phyloP scores from a whole-genome alignment of 2,797 vertebrate genomes.

The Sebastes baramenuke region DNA sequence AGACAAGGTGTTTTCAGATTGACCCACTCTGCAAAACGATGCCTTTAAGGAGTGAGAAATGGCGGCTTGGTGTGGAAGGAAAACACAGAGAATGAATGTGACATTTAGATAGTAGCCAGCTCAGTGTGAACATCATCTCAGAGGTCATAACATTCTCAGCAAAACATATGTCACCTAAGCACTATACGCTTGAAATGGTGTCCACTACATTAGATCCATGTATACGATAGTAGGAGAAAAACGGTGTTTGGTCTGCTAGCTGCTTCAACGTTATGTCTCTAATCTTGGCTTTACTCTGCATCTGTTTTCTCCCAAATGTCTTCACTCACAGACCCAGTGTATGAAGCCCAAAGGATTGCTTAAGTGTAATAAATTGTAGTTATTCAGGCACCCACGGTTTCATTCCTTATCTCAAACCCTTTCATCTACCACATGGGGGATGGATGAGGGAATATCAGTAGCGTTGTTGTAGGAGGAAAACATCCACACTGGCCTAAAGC shows the following conservation, averaged over 20 bases:
- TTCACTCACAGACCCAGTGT: not conserved
- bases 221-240: not conserved
- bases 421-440: constrained; percentile 41
- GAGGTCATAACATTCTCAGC: not conserved
- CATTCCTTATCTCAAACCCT: constrained; percentile 35
- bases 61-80: not conserved
- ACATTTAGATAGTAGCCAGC: not conserved
- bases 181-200: not conserved
- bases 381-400: constrained; percentile 9
- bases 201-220: not conserved
- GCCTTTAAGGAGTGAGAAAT: not conserved
- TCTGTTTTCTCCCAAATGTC: not conserved
- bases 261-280: not conserved
- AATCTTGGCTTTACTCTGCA: constrained; percentile 16
- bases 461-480: not conserved
- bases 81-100: not conserved
- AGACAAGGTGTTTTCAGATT: not conserved
- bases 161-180: not conserved
- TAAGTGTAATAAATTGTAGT: constrained; percentile 25
- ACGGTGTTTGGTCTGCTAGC: not conserved
- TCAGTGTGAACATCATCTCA: not conserved
- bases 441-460: not conserved
- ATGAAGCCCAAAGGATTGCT: constrained; percentile 24
- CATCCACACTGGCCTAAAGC: constrained; percentile 4
- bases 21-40: not conserved